A percentile compares a stretch with the other conserved stretches of the same genome.
phyloP scores from a whole-genome alignment of 1,140 invertebrate species.

The Yoshiicerus persimilis region DNA sequence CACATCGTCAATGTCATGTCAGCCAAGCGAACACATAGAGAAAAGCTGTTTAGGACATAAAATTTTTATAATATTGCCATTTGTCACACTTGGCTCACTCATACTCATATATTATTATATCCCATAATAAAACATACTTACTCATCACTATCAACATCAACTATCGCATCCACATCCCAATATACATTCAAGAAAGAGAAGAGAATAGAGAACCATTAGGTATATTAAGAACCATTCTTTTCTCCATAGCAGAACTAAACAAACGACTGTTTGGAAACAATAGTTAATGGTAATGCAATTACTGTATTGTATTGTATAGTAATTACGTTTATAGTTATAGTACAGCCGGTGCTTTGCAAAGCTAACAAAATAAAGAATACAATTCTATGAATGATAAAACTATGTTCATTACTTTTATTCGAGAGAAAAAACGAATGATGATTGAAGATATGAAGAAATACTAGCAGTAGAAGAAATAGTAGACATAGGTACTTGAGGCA shows the following conservation, averaged over 20 bases:
- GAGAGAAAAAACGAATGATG: background rate
- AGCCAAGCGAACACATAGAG: background rate
- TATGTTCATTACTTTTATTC: background rate
- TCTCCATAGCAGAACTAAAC: background rate
- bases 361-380: background rate
- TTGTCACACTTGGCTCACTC: background rate
- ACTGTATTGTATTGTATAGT: background rate
- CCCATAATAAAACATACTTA: background rate
- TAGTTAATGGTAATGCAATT: background rate
- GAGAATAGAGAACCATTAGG: background rate
- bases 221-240: background rate
- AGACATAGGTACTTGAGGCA: too few relatives aligned
- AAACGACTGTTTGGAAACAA: background rate
- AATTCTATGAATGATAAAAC: background rate
- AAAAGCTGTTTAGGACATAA: background rate
- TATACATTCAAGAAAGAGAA: background rate
- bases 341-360: background rate
- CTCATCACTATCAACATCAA: background rate
- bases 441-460: background rate
- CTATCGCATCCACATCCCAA: background rate
- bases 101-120: too few relatives aligned
- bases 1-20: background rate
- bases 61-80: slow-evolving; percentile 9
- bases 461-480: too few relatives aligned
- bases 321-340: too few relatives aligned